Conservation (phyloP, 2,888 invertebrate genomes). For the Zygothrica quintamaculata region DNA sequence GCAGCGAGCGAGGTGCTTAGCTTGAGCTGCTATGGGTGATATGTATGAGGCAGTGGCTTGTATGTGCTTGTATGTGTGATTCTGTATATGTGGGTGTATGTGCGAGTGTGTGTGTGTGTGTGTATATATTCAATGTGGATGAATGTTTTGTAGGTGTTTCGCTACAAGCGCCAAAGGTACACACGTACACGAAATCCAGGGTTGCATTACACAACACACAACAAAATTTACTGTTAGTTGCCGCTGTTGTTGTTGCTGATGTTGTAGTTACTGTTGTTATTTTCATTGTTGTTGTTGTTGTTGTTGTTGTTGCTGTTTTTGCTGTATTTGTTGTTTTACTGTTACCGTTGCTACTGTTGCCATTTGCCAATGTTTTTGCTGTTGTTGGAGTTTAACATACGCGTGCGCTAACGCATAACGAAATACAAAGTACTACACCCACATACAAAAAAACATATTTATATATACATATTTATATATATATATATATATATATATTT, state of each 20-base stretch:
- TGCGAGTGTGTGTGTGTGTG: slow-evolving; percentile 23
- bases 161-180: slow-evolving; percentile 81
- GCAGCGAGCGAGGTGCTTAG: slow-evolving; percentile 25
- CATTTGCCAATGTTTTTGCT: slow-evolving; percentile 33
- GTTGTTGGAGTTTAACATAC: slow-evolving; percentile 55
- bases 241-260: slow-evolving; percentile 43
- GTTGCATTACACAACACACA: slow-evolving; percentile 83
- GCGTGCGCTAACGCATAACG: slow-evolving; percentile 72
- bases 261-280: slow-evolving; percentile 18
- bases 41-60: slow-evolving; percentile 42
- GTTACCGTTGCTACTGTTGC: slow-evolving; percentile 16
- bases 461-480: slow-evolving; percentile 8
- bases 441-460: slow-evolving; percentile 15
- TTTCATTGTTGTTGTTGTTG: slow-evolving; percentile 21
- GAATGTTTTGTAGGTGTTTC: slow-evolving; percentile 57
- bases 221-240: slow-evolving; percentile 66
- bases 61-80: slow-evolving; percentile 20
- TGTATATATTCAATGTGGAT: slow-evolving; percentile 18
- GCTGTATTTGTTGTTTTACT: slow-evolving; percentile 22
- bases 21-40: slow-evolving; percentile 48
- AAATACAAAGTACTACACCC: slow-evolving; percentile 31
- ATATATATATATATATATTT: slow-evolving; percentile 20
- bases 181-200: slow-evolving; percentile 83
- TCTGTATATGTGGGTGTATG: slow-evolving; percentile 25
- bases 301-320: slow-evolving; percentile 36